These are phyloP conservation scores for Chelon labrosus DNA, from an alignment of 2,797 vertebrate species.

Conservation along the genomic window DNA sequence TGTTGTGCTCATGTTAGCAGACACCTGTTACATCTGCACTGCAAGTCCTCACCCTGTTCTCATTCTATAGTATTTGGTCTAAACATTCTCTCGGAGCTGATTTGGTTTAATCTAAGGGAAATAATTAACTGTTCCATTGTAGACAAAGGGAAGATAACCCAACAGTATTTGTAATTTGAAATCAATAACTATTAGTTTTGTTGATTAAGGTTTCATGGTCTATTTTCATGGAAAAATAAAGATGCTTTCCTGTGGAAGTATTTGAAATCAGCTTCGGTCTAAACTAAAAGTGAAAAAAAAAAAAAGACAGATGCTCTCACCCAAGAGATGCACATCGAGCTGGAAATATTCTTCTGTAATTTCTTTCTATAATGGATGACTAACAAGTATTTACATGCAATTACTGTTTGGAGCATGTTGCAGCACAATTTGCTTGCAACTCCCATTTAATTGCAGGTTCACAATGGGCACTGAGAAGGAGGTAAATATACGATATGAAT, in stretches of 20 bases:
- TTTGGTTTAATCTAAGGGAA: not conserved
- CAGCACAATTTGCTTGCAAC: not conserved
- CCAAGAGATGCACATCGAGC: not conserved
- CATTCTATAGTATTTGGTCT: not conserved
- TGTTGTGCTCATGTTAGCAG: conserved; percentile 2
- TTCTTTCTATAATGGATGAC: not conserved
- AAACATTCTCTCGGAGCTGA: not conserved
- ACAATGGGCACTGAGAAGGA: not conserved
- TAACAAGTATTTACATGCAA: not conserved
- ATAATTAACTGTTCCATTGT: not conserved
- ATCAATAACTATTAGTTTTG: not conserved
- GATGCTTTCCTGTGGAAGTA: not conserved
- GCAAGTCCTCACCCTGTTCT: not conserved
- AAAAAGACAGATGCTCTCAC: not conserved
- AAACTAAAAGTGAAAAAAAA: not conserved
- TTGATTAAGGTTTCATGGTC: not conserved
- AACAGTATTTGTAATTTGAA: not conserved
- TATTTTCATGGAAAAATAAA: not conserved
- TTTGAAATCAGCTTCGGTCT: not conserved
- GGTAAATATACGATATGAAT: not conserved
- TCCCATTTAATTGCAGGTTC: conserved; percentile 1
- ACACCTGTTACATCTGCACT: not conserved
- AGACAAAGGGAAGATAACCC: not conserved
- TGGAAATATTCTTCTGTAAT: not conserved
- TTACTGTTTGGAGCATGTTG: not conserved